phyloP scores from a whole-genome alignment of 2,888 invertebrate genomes.

The Oscheius sp. region DNA sequence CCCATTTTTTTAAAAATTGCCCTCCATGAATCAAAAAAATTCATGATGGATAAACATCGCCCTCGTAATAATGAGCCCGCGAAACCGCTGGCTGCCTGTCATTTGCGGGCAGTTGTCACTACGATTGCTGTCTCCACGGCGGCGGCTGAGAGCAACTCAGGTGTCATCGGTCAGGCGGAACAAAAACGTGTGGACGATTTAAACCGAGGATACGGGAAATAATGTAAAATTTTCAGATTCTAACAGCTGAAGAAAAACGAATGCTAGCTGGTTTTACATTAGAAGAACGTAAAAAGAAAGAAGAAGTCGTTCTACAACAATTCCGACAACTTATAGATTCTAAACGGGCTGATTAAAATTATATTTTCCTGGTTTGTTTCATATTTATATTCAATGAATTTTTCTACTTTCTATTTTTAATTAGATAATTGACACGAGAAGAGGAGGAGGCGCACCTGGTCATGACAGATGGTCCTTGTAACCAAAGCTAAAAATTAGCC shows the following conservation, averaged over 20 bases:
- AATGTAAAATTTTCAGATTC: conserved; percentile 54
- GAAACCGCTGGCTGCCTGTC: conserved; percentile 19
- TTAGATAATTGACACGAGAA: no score
- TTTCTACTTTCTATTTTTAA: not conserved
- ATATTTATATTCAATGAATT: not conserved
- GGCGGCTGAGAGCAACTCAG: conserved; percentile 8
- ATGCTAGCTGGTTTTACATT: conserved; percentile 97
- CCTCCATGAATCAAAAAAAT: no score
- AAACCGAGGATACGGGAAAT: not conserved
- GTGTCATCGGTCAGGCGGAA: conserved; percentile 16
- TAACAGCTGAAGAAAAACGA: conserved; percentile 91
- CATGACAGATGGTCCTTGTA: conserved; percentile 14
- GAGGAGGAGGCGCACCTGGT: conserved; percentile 4
- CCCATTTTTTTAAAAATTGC: no score
- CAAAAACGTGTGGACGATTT: not conserved
- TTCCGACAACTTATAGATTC: conserved; percentile 86
- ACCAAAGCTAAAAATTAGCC: not conserved
- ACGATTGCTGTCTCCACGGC: conserved; percentile 6
- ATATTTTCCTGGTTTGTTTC: not conserved
- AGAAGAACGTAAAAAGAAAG: conserved; percentile 93
- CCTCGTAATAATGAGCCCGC: conserved; percentile 22
- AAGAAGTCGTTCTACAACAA: conserved; percentile 93
- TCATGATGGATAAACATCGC: not conserved
- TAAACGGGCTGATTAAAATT: conserved; percentile 11
- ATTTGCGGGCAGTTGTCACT: conserved; percentile 27